These are phyloP conservation scores for Solenopsis invicta DNA, from an alignment of 1,140 invertebrate species.

Conservation along the genomic window DNA sequence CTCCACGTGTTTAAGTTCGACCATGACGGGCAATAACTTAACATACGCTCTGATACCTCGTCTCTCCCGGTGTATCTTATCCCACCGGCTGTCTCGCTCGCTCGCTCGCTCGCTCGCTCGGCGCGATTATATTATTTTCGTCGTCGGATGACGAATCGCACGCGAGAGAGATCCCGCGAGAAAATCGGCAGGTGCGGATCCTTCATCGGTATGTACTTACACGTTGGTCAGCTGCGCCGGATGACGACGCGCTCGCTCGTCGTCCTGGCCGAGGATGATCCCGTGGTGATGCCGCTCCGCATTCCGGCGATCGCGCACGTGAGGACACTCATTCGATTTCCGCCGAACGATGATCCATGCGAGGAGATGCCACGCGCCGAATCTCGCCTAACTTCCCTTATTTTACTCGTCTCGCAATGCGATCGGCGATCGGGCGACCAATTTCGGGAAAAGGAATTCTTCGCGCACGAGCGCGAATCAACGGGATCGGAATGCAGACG, in stretches of 20 bases:
- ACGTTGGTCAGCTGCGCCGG: conserved; percentile 49
- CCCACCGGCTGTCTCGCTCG: conserved; percentile 36
- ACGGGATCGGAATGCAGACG: conserved; percentile 4
- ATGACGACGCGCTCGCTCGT: conserved; percentile 30
- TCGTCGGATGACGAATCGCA: neutral
- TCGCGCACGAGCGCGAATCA: neutral
- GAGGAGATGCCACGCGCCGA: neutral
- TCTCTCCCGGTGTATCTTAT: conserved; percentile 66
- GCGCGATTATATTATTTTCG: conserved; percentile 58
- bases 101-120: conserved; percentile 47
- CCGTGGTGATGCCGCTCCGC: conserved; percentile 3
- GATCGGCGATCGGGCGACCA: neutral
- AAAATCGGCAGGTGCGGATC: neutral
- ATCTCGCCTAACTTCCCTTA: neutral
- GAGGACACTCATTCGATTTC: conserved; percentile 21
- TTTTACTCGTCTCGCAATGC: neutral
- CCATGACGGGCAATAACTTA: conserved; percentile 79
- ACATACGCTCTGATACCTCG: conserved; percentile 76
- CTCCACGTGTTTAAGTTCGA: conserved; percentile 80
- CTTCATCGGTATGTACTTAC: conserved; percentile 51
- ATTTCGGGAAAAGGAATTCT: neutral
- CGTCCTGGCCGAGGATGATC: neutral
- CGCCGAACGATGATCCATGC: neutral
- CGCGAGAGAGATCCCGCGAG: neutral
- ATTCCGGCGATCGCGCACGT: conserved; percentile 26